A percentile compares a stretch with the other conserved stretches of the same genome.
phyloP scores from a whole-genome alignment of 2,113 vertebrate genomes.

The Pteruthius melanotis region DNA sequence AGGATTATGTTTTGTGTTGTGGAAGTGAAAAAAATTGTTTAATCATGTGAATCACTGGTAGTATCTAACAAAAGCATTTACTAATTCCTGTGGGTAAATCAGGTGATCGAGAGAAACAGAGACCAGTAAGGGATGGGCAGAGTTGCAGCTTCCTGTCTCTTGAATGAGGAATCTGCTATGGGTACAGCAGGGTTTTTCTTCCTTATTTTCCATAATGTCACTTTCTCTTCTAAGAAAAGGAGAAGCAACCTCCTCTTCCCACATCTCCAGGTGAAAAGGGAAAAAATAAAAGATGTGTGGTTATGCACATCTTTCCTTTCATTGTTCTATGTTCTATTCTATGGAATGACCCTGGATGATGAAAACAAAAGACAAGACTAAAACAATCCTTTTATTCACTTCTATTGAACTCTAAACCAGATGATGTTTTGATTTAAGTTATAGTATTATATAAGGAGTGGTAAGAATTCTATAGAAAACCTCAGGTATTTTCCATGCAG shows the following conservation, averaged over 20 bases:
- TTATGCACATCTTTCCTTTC: background rate
- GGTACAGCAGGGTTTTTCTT: background rate
- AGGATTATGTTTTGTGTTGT: background rate
- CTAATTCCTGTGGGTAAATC: background rate
- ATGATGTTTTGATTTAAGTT: background rate
- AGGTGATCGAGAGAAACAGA: background rate
- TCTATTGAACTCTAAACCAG: background rate
- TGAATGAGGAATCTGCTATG: background rate
- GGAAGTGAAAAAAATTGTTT: background rate
- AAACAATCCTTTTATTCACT: background rate
- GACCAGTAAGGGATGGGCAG: background rate
- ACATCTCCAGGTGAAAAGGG: rapidly evolving
- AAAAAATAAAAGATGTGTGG: background rate
- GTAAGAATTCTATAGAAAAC: background rate
- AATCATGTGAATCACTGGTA: background rate
- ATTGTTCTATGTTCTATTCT: background rate
- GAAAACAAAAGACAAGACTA: background rate
- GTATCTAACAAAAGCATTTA: background rate
- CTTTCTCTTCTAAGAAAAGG: background rate
- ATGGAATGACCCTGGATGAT: background rate
- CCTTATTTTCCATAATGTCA: background rate
- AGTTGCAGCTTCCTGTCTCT: background rate
- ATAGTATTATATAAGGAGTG: background rate
- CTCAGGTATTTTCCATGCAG: background rate
- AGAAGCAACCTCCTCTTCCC: background rate